Conservation (phyloP, 2,797 vertebrate genomes). For the Cygnus olor region DNA sequence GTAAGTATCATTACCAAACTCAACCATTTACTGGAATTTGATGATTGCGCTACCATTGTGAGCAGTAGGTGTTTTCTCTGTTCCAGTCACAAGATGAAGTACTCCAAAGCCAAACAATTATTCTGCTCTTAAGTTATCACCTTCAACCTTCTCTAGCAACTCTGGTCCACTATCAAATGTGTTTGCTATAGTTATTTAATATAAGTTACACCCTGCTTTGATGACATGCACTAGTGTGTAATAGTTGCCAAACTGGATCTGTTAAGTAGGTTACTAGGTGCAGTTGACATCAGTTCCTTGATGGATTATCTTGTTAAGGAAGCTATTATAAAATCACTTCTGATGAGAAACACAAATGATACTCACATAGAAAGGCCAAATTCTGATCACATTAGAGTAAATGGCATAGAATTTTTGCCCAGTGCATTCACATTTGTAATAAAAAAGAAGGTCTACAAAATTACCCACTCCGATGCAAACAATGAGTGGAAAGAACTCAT, state of each 20-base stretch:
- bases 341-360: background rate
- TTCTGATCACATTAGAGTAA: background rate
- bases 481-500: background rate
- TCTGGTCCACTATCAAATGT: background rate
- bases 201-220: constrained; percentile 56
- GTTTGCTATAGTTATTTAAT: constrained; percentile 14
- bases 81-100: background rate
- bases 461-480: background rate
- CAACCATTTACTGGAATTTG: background rate
- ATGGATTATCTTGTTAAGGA: constrained; percentile 39
- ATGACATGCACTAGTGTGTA: background rate
- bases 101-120: background rate
- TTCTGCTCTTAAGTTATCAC: background rate
- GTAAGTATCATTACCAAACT: background rate
- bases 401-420: background rate
- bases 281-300: constrained; percentile 19
- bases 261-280: constrained; percentile 47
- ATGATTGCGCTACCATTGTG: background rate
- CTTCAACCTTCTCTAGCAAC: background rate
- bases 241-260: constrained; percentile 63
- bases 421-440: background rate
- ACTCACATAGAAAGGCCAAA: background rate
- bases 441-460: background rate
- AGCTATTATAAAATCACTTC: constrained; percentile 21
- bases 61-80: background rate